Base-by-base conservation (phyloP, 2,797 vertebrate genomes). In the Graptemys geographica region DNA sequence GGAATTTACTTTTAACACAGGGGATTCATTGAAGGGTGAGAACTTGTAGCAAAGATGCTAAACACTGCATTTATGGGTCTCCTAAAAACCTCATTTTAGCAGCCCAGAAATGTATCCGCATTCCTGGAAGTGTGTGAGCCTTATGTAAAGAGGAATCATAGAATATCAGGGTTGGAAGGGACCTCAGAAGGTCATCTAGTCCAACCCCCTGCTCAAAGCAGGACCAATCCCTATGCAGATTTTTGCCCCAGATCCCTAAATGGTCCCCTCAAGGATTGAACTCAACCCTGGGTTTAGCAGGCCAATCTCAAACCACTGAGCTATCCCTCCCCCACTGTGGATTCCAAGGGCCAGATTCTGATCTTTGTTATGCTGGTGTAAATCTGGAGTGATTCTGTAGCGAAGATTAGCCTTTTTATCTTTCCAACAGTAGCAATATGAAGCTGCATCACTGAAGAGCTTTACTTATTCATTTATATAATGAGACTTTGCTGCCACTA, bases 401-500 rank as follows among this genome's bases (percentile, higher is more conserved):
- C 74, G 10, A 28, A 78, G 74, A 78, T 16, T 78, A 47, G 15
- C 47, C 13, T 78, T 44, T 49, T 49, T 49, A 78, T 31, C 74
- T 78, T 78, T 31, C 74, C 27, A 47, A 31, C 15, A 18, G 41
- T 4, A 31, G 44, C 7, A 49, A 15, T 31, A 28, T 9, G 27
- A 78, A 49, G 25, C 74, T 3, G 8, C 44, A 16, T 49, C 41
- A 27, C 41, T 47, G 8, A 28, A 27, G 11, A 31, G 74, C 44
- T 31, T 27, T 78, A 8, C 44, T 78, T 49, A 49, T 49, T 28
- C 47, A 5, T 49, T 78, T 49, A 21, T 88, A 90, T n/a, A 80
- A 18, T 94, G 81, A 41, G 53, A 28, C 2, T 7, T 53, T 28
- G 72, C 89, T 27, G 41, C 94, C 97, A 92, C 90, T 89, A 93